phyloP scores from a whole-genome alignment of 2,797 vertebrate genomes.

The Alauda arvensis region DNA sequence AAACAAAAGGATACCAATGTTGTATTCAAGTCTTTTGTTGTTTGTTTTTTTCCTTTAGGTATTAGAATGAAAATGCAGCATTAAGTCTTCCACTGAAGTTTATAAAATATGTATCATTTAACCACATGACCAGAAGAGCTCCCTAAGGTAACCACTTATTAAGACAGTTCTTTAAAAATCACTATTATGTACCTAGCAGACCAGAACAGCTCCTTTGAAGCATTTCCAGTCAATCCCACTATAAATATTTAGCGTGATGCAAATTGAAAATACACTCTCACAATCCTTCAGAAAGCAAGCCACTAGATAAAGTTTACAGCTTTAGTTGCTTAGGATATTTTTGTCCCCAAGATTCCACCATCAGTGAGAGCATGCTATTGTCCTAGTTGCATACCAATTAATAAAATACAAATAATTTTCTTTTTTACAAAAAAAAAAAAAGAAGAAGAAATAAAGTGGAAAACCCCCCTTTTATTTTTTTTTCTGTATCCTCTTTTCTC shows the following conservation, averaged over 20 bases:
- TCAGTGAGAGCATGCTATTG: not conserved
- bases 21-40: not conserved
- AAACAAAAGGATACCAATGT: not conserved
- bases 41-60: not conserved
- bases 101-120: conserved; percentile 48
- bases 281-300: conserved; percentile 17
- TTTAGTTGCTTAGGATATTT: not conserved
- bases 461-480: not conserved
- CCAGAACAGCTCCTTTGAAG: conserved; percentile 46
- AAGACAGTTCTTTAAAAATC: conserved; percentile 53
- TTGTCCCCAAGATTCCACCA: conserved; percentile 13
- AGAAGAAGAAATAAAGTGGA: not conserved
- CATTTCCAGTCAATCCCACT: conserved; percentile 23
- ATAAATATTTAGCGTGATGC: conserved; percentile 38
- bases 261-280: conserved; percentile 21
- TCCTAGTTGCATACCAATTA: not conserved
- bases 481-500: rapidly evolving
- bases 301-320: conserved; percentile 6
- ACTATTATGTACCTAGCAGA: conserved; percentile 45
- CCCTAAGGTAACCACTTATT: conserved; percentile 28
- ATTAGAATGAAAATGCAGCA: not conserved
- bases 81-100: conserved; percentile 18
- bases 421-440: not conserved
- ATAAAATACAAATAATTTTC: not conserved
- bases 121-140: conserved; percentile 19